Evolutionary conservation across 2,888 invertebrate genomes (phyloP), one percentile per base, ranked within the genome.

Genomic region (Eurytoma californica): DNA sequence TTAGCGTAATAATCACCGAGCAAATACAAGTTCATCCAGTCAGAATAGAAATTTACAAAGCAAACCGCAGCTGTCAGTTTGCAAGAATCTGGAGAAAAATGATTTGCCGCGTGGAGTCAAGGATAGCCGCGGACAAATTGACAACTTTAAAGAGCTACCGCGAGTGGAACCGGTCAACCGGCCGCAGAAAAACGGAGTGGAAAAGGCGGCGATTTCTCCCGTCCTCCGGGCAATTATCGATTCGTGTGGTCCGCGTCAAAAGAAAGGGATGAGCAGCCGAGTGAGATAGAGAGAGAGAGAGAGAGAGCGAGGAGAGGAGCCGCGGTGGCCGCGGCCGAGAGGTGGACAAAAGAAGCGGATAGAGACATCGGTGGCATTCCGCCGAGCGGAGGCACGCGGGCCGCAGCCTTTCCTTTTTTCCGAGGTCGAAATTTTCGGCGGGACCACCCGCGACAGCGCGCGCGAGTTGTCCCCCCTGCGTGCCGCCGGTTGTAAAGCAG

Each of bases 351-450:
- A 90, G 89, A 90, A 90, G 86, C 87, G 87, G 89, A 90, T 90
- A 90, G 90, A 90, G 90, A 90, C 90, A 90, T 90, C 89, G 90
- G 88, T 85, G 85, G 87, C 89, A 90, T 90, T 90, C 90, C 83
- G 55, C 18, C 28, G 39, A n/a, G 3, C 39, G 47, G 18, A 53
- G 88, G 88, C 88, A 89, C 84, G 88, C 86, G 85, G 84, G 47
- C 47, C n/a, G 24, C 24, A 47, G 30, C 39, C 63, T 81, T 83
- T 47, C 66, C 66, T 53, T 67, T 67, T 67, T 67, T 53, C 67
- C 28, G 66, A 47, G 66, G 49, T 18, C 65, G 82, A 82, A 83
- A 82, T 82, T 82, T 78, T 73, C 61, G 72, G 63, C 51, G 55
- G 57, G 78, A 78, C 78, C 78, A 78, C 78, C 78, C 78, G 73